Base-by-base conservation (phyloP, 2,113 vertebrate genomes). In the Oriolus oriolus region DNA sequence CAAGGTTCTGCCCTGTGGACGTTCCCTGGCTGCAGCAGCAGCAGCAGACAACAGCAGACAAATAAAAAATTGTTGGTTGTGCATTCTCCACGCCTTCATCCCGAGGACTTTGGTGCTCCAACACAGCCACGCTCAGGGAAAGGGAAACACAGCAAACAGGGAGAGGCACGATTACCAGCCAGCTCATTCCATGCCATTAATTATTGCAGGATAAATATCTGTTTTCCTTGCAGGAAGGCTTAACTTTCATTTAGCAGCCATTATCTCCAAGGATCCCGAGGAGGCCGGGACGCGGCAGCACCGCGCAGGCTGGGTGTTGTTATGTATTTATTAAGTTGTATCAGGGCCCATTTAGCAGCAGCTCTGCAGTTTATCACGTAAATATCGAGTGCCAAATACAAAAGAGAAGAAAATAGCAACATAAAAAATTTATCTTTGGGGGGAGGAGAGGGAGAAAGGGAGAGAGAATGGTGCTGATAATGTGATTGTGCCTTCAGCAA, bases 391-490 rank as follows among this genome's bases (percentile, higher is more conserved):
- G 94, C 95, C 97, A 97, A 96, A 96, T 73, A 96, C 94, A 96
- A 96, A 96, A 97, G 90, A 95, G 92, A 74, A 97, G 96, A 95
- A 97, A 98, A 98, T 97, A 97, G 92, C 95, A 94, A 92, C 96
- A 97, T 97, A 96, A 97, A 98, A 98, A 97, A 97, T 97, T 97
- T 95, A 97, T 97, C 96, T 96, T 90, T 85, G 79, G 37, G 68
- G 64, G 93, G 93, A 88, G 92, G 86, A 95, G 87, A 94, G 82
- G 89, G 90, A 95, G 90, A 75, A 86, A 68, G 89, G 45, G 90
- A 93, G 92, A 94, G 92, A 82, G 94, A 96, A 95, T 90, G 93
- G 84, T 52, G 94, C 93, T 90, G 96, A 96, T 97, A 97, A 97
- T 95, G 95, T 83, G 94, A 94, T 94, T 96, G 91, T 97, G 92